These are phyloP conservation scores for Eretmocerus hayati DNA, from an alignment of 2,888 invertebrate genomes.

Conservation along the genomic window DNA sequence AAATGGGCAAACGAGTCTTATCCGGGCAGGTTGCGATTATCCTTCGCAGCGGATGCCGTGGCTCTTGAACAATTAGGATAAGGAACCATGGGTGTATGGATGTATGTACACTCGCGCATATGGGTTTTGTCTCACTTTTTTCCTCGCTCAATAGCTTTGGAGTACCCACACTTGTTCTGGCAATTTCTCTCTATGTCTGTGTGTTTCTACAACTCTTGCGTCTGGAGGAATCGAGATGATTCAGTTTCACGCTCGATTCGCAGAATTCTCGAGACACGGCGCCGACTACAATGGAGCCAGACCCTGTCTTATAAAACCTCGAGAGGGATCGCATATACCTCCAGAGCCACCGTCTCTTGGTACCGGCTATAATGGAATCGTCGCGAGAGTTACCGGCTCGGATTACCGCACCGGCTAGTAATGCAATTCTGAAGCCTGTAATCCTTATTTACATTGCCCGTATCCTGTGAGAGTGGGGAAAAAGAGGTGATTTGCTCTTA, in stretches of 20 bases:
- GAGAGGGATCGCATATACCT: too few species aligned
- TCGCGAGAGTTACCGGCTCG: conserved; percentile 6
- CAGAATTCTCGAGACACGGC: background rate
- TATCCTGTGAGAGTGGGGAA: too few species aligned
- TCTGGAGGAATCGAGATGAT: too few species aligned
- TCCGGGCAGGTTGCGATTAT: too few species aligned
- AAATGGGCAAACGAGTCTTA: conserved; percentile 2
- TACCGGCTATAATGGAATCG: conserved; percentile 13
- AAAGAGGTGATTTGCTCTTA: conserved; percentile 2
- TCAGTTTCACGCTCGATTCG: conserved; percentile 12
- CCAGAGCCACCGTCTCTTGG: too few species aligned
- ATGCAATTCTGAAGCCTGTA: conserved; percentile 19
- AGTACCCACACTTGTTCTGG: background rate
- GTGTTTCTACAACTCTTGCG: too few species aligned
- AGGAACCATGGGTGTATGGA: conserved; percentile 8
- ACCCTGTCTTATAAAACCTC: conserved; percentile 1
- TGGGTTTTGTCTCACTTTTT: background rate
- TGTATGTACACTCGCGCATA: background rate
- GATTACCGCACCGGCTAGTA: conserved; percentile 12
- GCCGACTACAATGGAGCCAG: conserved; percentile 6
- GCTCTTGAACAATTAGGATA: too few species aligned
- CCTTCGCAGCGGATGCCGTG: too few species aligned
- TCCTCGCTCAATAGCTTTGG: background rate
- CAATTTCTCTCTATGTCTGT: too few species aligned
- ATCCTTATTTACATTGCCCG: conserved; percentile 19